phyloP scores from a whole-genome alignment of 2,113 vertebrate genomes.

The Gobius niger region DNA sequence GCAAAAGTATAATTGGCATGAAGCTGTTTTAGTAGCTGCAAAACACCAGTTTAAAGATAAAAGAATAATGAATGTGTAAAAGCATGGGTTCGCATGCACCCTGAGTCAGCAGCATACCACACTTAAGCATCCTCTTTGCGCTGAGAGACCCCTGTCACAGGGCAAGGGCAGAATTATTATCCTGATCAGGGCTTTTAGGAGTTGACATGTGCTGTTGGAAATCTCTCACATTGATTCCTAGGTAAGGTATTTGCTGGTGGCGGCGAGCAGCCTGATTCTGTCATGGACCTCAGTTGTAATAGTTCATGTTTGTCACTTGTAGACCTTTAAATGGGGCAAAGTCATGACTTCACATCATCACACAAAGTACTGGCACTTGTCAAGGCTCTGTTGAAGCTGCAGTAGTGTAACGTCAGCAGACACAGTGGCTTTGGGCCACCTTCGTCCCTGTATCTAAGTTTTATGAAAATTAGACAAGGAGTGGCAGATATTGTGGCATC shows the following conservation, averaged over 20 bases:
- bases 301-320: conserved; percentile 45
- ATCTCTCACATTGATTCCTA: neutral
- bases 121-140: neutral
- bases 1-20: conserved; percentile 34
- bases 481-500: no score
- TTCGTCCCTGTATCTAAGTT: no score
- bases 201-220: neutral
- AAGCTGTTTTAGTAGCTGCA: no score
- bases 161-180: neutral
- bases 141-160: neutral
- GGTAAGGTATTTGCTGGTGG: conserved; percentile 13
- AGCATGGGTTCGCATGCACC: no score
- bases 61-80: neutral
- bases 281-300: conserved; percentile 56
- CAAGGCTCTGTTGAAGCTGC: neutral
- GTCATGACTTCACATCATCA: conserved; percentile 33
- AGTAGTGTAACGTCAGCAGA: neutral
- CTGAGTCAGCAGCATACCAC: no score
- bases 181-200: no score
- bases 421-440: neutral
- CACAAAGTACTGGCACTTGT: conserved; percentile 8
- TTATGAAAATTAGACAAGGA: no score
- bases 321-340: conserved; percentile 57
- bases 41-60: conserved; percentile 8
- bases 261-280: conserved; percentile 64